Evolutionary conservation across 2,797 vertebrate species (phyloP).

Genomic region (Neosilurus mollespiculum): DNA sequence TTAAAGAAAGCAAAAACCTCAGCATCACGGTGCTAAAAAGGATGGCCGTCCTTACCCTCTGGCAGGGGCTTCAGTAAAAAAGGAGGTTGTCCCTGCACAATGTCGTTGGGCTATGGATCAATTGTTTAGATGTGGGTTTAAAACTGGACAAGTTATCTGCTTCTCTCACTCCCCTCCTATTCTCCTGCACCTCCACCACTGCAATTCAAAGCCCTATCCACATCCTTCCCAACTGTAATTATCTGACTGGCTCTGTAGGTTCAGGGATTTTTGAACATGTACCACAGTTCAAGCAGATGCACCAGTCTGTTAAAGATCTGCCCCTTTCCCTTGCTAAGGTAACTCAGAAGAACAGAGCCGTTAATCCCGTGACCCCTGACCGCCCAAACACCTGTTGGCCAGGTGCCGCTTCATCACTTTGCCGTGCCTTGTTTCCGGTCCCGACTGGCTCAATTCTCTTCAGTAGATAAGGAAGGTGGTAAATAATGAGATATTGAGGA

Average conservation of each 20-base stretch:
- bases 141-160: conserved; percentile 52
- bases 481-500: conserved; percentile 47
- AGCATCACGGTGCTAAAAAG: conserved; percentile 35
- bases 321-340: conserved; percentile 49
- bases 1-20: conserved; percentile 48
- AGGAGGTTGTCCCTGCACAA: conserved; percentile 62
- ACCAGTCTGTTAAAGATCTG: conserved; percentile 54
- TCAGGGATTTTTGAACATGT: conserved; percentile 39
- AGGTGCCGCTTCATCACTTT: conserved; percentile 64
- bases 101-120: conserved; percentile 53
- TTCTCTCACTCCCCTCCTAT: conserved; percentile 52
- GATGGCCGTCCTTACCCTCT: conserved; percentile 47
- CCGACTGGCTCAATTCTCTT: conserved; percentile 40
- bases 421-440: conserved; percentile 26
- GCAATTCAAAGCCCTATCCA: conserved; percentile 43
- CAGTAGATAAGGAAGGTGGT: conserved; percentile 50
- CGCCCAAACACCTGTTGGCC: conserved; percentile 71
- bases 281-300: conserved; percentile 60
- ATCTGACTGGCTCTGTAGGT: conserved; percentile 53
- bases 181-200: conserved; percentile 49
- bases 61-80: conserved; percentile 50
- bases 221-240: conserved; percentile 60
- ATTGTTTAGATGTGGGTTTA: conserved; percentile 55
- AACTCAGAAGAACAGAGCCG: conserved; percentile 54
- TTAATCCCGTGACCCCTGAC: conserved; percentile 66